These are phyloP conservation scores for Lucilia cuprina DNA, from an alignment of 1,140 invertebrate species.

Conservation along the genomic window DNA sequence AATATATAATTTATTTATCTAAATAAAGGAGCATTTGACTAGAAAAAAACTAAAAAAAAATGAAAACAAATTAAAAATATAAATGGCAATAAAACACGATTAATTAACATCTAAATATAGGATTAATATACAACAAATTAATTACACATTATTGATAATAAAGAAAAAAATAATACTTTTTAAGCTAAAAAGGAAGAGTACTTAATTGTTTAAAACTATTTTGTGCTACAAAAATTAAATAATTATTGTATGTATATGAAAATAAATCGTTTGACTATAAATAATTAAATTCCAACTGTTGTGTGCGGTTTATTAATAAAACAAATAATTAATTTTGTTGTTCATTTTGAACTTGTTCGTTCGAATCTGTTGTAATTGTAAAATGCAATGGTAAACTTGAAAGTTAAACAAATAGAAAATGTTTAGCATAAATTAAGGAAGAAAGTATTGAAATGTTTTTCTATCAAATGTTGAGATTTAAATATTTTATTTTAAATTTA, in stretches of 20 bases:
- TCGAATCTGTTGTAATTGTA: too few relatives aligned
- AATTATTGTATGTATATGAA: background rate
- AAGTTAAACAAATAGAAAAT: too few relatives aligned
- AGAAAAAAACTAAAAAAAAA: background rate
- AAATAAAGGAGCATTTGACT: constrained; percentile 31
- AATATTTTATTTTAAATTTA: too few relatives aligned
- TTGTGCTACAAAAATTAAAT: background rate
- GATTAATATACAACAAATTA: constrained; percentile 17
- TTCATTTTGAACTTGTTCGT: too few relatives aligned
- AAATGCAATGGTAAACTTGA: too few relatives aligned
- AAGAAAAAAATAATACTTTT: constrained; percentile 30
- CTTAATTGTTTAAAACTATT: background rate
- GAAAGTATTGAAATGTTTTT: too few relatives aligned
- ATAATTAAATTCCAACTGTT: too few relatives aligned
- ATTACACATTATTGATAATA: background rate
- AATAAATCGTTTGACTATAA: too few relatives aligned
- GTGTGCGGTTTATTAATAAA: too few relatives aligned
- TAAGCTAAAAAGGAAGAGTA: constrained; percentile 21
- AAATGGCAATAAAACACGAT: constrained; percentile 27
- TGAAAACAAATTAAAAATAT: background rate
- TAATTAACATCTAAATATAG: constrained; percentile 16
- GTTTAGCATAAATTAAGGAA: too few relatives aligned
- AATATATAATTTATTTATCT: constrained; percentile 21
- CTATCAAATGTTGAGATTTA: too few relatives aligned
- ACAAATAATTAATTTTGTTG: too few relatives aligned